Percentiles rank a stretch among this genome's conserved stretches.
phyloP scores from a whole-genome alignment of 1,140 invertebrate species.

The Neodiprion virginianus region DNA sequence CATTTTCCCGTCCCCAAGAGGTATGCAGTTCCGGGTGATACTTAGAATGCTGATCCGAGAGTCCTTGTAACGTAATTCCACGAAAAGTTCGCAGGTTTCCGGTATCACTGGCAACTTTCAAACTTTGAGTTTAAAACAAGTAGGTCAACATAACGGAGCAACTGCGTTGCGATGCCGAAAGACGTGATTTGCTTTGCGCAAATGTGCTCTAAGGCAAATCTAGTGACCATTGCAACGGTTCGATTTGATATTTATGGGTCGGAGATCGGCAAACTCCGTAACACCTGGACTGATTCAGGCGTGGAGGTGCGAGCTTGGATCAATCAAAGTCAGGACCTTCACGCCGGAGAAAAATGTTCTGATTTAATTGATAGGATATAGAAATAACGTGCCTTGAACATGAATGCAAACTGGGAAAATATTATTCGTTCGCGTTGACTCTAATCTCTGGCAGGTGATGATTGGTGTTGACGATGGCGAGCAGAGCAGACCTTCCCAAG shows the following conservation, averaged over 20 bases:
- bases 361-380: constrained; percentile 40
- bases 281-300: constrained; percentile 58
- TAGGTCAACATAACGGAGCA: too few species aligned
- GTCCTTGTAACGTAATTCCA: neutral
- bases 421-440: constrained; percentile 54
- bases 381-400: constrained; percentile 32
- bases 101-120: neutral
- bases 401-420: constrained; percentile 54
- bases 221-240: too few species aligned
- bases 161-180: constrained; percentile 20
- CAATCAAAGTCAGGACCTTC: constrained; percentile 44
- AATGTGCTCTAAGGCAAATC: constrained; percentile 1
- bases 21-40: constrained; percentile 62
- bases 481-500: constrained; percentile 12
- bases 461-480: constrained; percentile 28
- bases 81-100: too few species aligned
- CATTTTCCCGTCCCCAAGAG: constrained; percentile 52
- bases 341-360: constrained; percentile 42
- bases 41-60: constrained; percentile 53
- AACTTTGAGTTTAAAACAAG: neutral
- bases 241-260: neutral
- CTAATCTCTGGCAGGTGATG: constrained; percentile 49
- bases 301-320: constrained; percentile 41
- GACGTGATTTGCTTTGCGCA: too few species aligned
- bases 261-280: constrained; percentile 59